Conservation (phyloP, 1,140 invertebrate species). For the Teleogryllus occipitalis region DNA sequence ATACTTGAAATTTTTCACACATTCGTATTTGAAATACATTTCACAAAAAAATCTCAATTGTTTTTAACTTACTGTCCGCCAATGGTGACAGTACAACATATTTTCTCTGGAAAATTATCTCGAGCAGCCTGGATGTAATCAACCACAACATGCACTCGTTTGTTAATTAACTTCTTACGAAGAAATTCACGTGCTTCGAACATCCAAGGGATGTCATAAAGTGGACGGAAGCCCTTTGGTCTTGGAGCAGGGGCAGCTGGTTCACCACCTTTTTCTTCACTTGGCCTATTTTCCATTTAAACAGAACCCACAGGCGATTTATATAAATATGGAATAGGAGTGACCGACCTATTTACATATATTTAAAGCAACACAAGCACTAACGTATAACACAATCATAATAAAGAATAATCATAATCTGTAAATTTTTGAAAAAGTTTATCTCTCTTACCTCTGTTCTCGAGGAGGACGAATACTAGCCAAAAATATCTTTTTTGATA, state of each 20-base stretch:
- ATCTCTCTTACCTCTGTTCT: slow-evolving; percentile 23
- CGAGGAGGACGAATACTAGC: slow-evolving; percentile 90
- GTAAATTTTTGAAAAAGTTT: background rate
- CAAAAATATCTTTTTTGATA: slow-evolving; percentile 87
- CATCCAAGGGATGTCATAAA: slow-evolving; percentile 98
- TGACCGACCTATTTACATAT: background rate
- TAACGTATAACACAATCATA: background rate
- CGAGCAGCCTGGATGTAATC: slow-evolving; percentile 95
- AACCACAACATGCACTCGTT: slow-evolving; percentile 85
- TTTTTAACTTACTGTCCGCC: slow-evolving; percentile 62
- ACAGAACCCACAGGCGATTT: background rate
- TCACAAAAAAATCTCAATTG: too few species aligned
- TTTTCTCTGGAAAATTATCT: slow-evolving; percentile 90
- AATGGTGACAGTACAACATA: slow-evolving; percentile 82
- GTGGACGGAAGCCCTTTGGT: slow-evolving; percentile 63
- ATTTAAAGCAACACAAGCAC: background rate
- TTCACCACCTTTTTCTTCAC: slow-evolving; percentile 22
- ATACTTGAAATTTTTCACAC: background rate
- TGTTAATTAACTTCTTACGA: slow-evolving; percentile 91
- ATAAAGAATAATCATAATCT: background rate
- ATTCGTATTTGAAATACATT: too few species aligned
- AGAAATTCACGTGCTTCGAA: slow-evolving; percentile 96
- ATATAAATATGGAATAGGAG: background rate
- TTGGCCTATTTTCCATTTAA: background rate
- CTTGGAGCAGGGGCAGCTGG: slow-evolving; percentile 39